phyloP scores from a whole-genome alignment of 2,113 vertebrate species.

The Oreotrochilus melanogaster region DNA sequence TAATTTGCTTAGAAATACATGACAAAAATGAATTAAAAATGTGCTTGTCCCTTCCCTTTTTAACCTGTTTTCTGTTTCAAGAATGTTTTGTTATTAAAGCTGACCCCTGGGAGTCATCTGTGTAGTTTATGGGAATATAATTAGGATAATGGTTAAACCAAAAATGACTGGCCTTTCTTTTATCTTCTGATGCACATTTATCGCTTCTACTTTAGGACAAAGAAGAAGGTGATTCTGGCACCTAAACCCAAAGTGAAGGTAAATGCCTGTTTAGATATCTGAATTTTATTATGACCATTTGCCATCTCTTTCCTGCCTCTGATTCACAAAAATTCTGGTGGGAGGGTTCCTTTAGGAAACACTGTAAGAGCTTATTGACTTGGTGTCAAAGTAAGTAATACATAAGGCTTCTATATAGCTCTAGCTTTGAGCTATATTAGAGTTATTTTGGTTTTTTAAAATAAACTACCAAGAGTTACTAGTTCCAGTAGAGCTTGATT shows the following conservation, averaged over 20 bases:
- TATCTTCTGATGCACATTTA: background rate
- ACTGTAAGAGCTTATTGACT: background rate
- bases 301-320: background rate
- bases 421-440: background rate
- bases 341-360: background rate
- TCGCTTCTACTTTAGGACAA: constrained; percentile 80
- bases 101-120: background rate
- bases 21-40: background rate
- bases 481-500: background rate
- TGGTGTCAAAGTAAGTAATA: background rate
- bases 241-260: constrained; percentile 94
- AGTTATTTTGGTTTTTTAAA: background rate
- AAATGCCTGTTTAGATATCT: background rate
- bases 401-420: background rate
- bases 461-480: background rate
- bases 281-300: background rate
- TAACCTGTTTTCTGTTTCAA: background rate
- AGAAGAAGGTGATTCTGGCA: constrained; percentile 91
- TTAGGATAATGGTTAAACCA: background rate
- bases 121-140: background rate
- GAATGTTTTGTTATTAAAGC: background rate
- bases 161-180: background rate
- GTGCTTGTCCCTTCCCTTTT: background rate
- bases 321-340: background rate
- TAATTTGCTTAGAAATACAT: background rate